Evolutionary conservation across 2,113 vertebrate genomes (phyloP), one percentile per base, ranked within the genome.

Genomic region (Cheilinus undulatus): DNA sequence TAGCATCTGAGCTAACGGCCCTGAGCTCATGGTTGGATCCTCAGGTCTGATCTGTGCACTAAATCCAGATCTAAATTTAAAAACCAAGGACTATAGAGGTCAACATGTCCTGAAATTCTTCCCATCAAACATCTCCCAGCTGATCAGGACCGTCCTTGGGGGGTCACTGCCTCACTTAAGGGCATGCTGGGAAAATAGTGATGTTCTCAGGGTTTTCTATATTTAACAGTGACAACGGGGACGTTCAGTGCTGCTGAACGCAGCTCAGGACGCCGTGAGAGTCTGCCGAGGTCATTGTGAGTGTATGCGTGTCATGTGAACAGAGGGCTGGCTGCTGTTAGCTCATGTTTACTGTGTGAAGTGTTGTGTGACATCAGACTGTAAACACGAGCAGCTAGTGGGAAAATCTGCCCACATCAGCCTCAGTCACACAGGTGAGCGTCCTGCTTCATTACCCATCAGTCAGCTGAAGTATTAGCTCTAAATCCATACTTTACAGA

Each of bases 161-260:
- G 43, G 53, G 70, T 58, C 14, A 9, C 64, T 71, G 79, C 70
- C 52, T 66, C 23, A 71, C 74, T 51, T 65, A 49, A 74, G 82
- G 72, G 64, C 74, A 83, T 15, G 64, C 78, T 89, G 86, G 82
- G 88, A 86, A 85, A 83, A 15, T 27, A 0, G 3, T 15, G 5
- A 10, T 5, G 80, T 90, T 90, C 88, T 84, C 86, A 88, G 73
- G 85, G 69, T 27, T 43, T n/a, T 68, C 88, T 90, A 88, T 76
- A 85, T 81, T 84, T 86, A 80, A 80, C 54, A 4, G 65, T 65
- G 49, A 74, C 74, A 77, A 57, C 10, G 3, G 71, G 76, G 56
- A 63, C 6, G 24, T 24, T 67, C 24, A n/a, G 24, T 43, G 65
- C 40, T 61, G 28, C 59, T 65, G 64, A 54, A 77, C 38, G 45